phyloP scores from a whole-genome alignment of 1,140 invertebrate genomes.

The Halotydeus destructor region DNA sequence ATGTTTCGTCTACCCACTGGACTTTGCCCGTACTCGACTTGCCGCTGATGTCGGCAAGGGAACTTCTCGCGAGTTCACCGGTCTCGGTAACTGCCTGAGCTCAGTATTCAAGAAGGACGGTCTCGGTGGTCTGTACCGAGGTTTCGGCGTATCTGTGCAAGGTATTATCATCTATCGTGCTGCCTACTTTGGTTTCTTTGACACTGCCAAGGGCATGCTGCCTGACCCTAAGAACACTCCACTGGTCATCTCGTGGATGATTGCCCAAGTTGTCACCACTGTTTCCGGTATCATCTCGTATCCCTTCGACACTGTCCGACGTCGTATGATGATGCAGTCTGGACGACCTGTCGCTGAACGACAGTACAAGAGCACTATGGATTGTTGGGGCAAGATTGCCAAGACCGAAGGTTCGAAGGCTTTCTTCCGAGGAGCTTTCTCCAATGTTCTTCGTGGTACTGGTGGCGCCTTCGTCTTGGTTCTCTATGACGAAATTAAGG shows the following conservation, averaged over 20 bases:
- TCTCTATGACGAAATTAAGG: slow-evolving; percentile 14
- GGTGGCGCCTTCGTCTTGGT: slow-evolving; percentile 58
- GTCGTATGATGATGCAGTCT: slow-evolving; percentile 84
- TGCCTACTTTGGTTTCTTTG: slow-evolving; percentile 84
- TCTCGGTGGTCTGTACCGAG: slow-evolving; percentile 62
- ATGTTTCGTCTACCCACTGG: slow-evolving; percentile 82
- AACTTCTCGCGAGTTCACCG: slow-evolving; percentile 59
- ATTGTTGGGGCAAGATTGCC: slow-evolving; percentile 56
- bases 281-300: slow-evolving; percentile 71
- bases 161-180: slow-evolving; percentile 29
- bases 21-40: slow-evolving; percentile 79
- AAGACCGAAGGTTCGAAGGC: slow-evolving; percentile 44
- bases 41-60: slow-evolving; percentile 64
- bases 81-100: slow-evolving; percentile 57
- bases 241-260: slow-evolving; percentile 60
- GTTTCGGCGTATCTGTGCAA: slow-evolving; percentile 55
- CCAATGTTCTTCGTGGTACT: slow-evolving; percentile 52
- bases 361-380: slow-evolving; percentile 56
- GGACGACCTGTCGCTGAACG: slow-evolving; percentile 45
- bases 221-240: slow-evolving; percentile 61
- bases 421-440: slow-evolving; percentile 65
- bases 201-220: slow-evolving; percentile 67
- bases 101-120: slow-evolving; percentile 80
- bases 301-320: slow-evolving; percentile 79
- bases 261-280: slow-evolving; percentile 66